Conservation (phyloP, 1,140 invertebrate genomes). For the Tetragnatha versicolor region DNA sequence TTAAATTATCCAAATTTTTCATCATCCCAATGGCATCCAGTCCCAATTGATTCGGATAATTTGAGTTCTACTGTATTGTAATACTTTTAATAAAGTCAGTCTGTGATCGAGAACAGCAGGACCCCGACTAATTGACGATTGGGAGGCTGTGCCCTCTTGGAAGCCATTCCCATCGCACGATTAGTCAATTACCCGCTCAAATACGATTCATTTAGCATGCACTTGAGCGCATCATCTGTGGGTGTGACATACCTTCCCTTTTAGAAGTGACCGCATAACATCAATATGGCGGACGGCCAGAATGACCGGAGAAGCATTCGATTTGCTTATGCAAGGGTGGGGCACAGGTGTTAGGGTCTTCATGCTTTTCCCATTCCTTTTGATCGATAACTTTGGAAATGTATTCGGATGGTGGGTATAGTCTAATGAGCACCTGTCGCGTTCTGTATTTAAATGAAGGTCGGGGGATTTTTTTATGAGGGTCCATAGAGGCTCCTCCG, state of each 20-base stretch:
- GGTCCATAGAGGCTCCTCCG: no score
- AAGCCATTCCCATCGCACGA: no score
- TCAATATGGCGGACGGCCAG: constrained; percentile 13
- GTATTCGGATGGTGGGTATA: constrained; percentile 11
- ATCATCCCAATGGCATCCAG: no score
- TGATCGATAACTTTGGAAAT: constrained; percentile 48
- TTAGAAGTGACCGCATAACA: constrained; percentile 24
- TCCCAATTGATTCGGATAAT: no score
- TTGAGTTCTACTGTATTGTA: no score
- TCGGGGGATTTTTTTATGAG: no score
- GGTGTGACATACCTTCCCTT: constrained; percentile 24
- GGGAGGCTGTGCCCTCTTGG: no score
- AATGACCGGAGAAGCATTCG: constrained; percentile 17
- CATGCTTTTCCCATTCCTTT: constrained; percentile 17
- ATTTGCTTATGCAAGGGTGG: constrained; percentile 20
- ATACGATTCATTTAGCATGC: neutral
- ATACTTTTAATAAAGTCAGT: no score
- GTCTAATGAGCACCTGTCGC: constrained; percentile 37
- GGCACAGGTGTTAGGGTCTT: neutral
- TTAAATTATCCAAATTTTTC: no score
- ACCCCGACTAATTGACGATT: no score
- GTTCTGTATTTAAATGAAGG: neutral
- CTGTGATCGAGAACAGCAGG: no score
- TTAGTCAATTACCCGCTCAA: no score
- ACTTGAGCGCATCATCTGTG: neutral